Base-by-base conservation (phyloP, 2,888 invertebrate genomes). In the Drosophila anomalipes region DNA sequence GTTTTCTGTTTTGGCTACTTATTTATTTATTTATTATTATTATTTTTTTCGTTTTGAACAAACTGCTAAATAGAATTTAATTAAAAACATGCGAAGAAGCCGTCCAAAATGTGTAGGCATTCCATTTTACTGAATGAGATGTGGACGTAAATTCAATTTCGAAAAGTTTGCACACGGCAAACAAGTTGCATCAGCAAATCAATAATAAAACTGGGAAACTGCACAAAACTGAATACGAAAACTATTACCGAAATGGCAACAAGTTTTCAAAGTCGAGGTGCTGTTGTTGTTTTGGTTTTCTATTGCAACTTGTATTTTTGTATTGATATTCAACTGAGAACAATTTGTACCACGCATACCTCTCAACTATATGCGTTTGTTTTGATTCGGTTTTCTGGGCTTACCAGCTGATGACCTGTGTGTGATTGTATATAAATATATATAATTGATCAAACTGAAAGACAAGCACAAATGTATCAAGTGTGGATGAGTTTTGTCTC, bases 71-170 rank as follows among this genome's bases (percentile, higher is more conserved):
- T 80, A 69, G 54, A 76, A 89, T 79, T 82, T 62, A 77, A 84
- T 87, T 85, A 84, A 75, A 68, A 71, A 64, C 57, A 70, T 77
- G 70, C 65, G 72, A 77, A 79, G 73, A 76, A 83, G 65, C 57
- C 60, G 44, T 66, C 63, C 60, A 69, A 88, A 69, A 67, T 72
- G 33, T 75, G 65, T 61, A 69, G 72, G 57, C 63, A 49, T 62
- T 56, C 53, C 62, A 51, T 67, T 66, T 74, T 67, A 68, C 53
- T 59, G 52, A 66, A 69, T 58, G 76, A 86, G 74, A 71, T 71
- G 67, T 62, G 57, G 47, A 64, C 61, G 81, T 62, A 64, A 65
- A 62, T 72, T 69, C 54, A 58, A 78, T 81, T 73, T 65, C 19
- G 28, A 57, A 83, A 80, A 71, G 35, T 77, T 81, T 86, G 51